Evolutionary conservation across 2,888 invertebrate genomes (phyloP).

Genomic region (Chrysomela aeneicollis): DNA sequence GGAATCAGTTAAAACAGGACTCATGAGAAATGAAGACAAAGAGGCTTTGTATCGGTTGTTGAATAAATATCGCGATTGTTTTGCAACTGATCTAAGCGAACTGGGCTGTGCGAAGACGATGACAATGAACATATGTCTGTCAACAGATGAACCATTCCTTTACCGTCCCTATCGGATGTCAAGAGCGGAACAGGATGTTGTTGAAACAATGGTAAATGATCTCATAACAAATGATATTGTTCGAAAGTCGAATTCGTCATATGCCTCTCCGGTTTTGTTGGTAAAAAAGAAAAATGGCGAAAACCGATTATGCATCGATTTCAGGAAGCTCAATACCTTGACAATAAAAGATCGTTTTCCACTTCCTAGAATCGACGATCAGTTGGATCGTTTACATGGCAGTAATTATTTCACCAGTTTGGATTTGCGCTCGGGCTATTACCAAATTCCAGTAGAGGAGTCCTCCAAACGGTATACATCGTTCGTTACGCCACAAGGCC

Average conservation of each 20-base stretch:
- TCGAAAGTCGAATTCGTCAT: background rate
- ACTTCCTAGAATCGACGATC: conserved; percentile 51
- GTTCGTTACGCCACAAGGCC: conserved; percentile 50
- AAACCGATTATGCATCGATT: conserved; percentile 46
- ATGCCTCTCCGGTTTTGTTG: conserved; percentile 26
- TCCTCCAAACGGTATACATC: conserved; percentile 49
- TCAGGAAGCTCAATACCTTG: conserved; percentile 47
- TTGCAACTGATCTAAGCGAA: background rate
- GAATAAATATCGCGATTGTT: background rate
- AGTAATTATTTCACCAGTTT: conserved; percentile 47
- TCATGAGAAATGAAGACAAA: background rate
- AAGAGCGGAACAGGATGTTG: background rate
- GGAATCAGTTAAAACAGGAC: background rate
- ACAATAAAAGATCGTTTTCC: conserved; percentile 51
- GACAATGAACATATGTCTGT: background rate
- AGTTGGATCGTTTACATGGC: conserved; percentile 43
- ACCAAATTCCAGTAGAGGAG: conserved; percentile 48
- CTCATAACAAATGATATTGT: background rate
- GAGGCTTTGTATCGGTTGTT: background rate
- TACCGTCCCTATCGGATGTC: background rate
- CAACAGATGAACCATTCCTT: background rate
- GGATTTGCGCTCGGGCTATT: conserved; percentile 49
- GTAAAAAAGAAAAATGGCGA: conserved; percentile 43
- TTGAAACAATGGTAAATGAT: background rate
- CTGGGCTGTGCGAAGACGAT: background rate